phyloP scores from a whole-genome alignment of 2,888 invertebrate species.

The Zonitis immaculata region DNA sequence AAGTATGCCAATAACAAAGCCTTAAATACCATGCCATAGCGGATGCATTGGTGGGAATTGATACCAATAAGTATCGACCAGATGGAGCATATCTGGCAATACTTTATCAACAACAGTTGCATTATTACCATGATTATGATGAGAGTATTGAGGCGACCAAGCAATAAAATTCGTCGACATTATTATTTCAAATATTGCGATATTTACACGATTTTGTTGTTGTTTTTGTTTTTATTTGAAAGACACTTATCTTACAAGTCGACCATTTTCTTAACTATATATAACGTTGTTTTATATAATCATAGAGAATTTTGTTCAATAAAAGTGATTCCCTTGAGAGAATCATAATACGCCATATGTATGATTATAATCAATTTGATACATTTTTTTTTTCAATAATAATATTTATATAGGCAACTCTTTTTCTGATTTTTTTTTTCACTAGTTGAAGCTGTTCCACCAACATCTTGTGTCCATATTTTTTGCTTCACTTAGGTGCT shows the following conservation, averaged over 20 bases:
- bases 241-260: no score
- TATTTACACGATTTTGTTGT: not conserved
- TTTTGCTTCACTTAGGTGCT: slow-evolving; percentile 30
- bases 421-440: slow-evolving; percentile 16
- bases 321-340: slow-evolving; percentile 24
- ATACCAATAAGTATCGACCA: slow-evolving; percentile 79
- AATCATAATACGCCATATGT: slow-evolving; percentile 23
- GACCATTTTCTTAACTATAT: slow-evolving; percentile 14
- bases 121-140: slow-evolving; percentile 51
- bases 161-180: slow-evolving; percentile 50
- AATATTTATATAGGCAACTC: slow-evolving; percentile 6
- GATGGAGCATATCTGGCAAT: slow-evolving; percentile 67
- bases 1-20: slow-evolving; percentile 70
- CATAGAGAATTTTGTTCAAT: slow-evolving; percentile 22
- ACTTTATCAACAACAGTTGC: slow-evolving; percentile 81
- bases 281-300: slow-evolving; percentile 24
- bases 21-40: slow-evolving; percentile 74
- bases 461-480: slow-evolving; percentile 32
- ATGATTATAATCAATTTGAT: slow-evolving; percentile 14
- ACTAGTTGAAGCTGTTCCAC: slow-evolving; percentile 26
- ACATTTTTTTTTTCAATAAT: no score
- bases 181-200: not conserved
- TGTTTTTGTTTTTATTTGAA: slow-evolving; percentile 39
- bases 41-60: slow-evolving; percentile 87
- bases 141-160: slow-evolving; percentile 46